Evolutionary conservation across 2,888 invertebrate species (phyloP).

Genomic region (Andricus quercusramuli): DNA sequence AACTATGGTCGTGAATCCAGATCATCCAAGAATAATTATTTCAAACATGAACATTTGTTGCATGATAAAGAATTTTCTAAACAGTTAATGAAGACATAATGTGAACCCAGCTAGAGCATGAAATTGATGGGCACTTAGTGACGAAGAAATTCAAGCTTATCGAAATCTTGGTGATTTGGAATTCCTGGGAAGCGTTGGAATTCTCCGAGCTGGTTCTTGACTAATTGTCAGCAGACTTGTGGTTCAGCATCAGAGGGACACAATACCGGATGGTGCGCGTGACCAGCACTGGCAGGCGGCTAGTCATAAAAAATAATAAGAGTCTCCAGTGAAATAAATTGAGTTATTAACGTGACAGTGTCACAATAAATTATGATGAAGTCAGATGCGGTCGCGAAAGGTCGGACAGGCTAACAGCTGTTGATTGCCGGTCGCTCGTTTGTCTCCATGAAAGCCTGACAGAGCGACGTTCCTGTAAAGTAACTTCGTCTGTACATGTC

Average conservation of each 20-base stretch:
- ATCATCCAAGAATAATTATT: no score
- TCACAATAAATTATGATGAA: conserved; percentile 79
- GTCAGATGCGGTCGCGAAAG: conserved; percentile 75
- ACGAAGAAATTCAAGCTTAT: background rate
- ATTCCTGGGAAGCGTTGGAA: background rate
- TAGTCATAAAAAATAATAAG: conserved; percentile 71
- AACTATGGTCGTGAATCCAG: conserved; percentile 11
- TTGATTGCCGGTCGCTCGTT: conserved; percentile 78
- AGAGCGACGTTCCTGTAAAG: conserved; percentile 67
- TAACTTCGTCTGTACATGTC: conserved; percentile 54
- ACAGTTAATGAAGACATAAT: no score
- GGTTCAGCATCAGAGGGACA: conserved; percentile 8
- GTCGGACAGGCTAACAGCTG: conserved; percentile 77
- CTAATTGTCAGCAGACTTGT: conserved; percentile 34
- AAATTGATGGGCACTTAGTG: conserved; percentile 1
- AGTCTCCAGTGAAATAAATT: conserved; percentile 77
- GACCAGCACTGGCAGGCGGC: conserved; percentile 54
- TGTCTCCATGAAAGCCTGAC: conserved; percentile 77
- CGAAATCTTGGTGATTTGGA: background rate
- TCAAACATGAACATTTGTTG: no score
- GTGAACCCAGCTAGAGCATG: background rate
- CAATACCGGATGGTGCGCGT: conserved; percentile 32
- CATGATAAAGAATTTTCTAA: no score
- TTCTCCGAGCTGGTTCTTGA: conserved; percentile 4
- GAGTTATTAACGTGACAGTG: conserved; percentile 78